phyloP scores from a whole-genome alignment of 2,113 vertebrate genomes.

The Mohoua ochrocephala region DNA sequence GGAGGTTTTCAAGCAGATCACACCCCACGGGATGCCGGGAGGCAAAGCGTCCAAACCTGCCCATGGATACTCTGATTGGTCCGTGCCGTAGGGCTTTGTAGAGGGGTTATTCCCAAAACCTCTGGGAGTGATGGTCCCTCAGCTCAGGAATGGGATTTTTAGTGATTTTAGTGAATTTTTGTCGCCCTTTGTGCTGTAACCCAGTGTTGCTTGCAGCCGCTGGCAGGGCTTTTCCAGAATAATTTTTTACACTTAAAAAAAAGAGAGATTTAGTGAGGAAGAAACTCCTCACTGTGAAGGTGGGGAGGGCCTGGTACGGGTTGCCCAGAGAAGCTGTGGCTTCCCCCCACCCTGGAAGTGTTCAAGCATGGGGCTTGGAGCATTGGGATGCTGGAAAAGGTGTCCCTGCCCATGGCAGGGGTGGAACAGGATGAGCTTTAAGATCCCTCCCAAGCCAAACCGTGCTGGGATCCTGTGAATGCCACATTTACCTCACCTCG shows the following conservation, averaged over 20 bases:
- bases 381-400: background rate
- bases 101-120: background rate
- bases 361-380: background rate
- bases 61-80: fast-evolving
- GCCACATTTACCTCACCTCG: background rate
- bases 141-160: background rate
- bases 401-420: background rate
- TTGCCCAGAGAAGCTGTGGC: background rate
- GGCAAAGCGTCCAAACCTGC: background rate
- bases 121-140: background rate
- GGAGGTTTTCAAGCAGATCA: background rate
- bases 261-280: background rate
- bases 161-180: too few relatives aligned
- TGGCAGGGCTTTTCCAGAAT: background rate
- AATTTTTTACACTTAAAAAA: background rate
- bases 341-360: background rate
- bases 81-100: background rate
- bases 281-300: background rate
- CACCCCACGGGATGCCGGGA: background rate
- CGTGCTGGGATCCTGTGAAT: background rate
- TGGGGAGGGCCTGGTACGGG: background rate
- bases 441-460: background rate
- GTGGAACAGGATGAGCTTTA: background rate
- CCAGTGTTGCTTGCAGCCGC: background rate
- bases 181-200: background rate